Percentiles rank a stretch among this genome's conserved stretches.
Evolutionary conservation across 2,113 vertebrate species (phyloP).

Genomic region (Delphinus delphis): DNA sequence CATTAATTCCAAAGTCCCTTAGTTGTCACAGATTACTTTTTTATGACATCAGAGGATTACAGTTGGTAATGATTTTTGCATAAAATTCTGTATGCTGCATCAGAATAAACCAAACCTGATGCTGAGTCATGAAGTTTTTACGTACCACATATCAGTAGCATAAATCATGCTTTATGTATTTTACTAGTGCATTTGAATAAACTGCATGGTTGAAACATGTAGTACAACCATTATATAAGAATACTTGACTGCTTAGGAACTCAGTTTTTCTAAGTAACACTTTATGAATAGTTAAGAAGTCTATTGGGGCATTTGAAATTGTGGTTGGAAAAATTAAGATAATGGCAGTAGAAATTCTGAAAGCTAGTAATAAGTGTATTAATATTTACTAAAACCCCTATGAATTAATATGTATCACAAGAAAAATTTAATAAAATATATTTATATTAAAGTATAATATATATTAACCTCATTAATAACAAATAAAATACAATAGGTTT

Average conservation of each 20-base stretch:
- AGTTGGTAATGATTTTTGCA: background rate
- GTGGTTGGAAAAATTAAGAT: background rate
- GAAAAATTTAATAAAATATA: background rate
- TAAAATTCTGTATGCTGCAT: constrained; percentile 13
- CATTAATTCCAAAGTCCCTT: background rate
- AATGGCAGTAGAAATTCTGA: background rate
- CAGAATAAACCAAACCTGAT: constrained; percentile 32
- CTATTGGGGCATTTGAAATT: background rate
- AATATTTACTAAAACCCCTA: background rate
- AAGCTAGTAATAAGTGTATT: background rate
- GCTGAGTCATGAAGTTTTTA: background rate
- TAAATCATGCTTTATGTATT: background rate
- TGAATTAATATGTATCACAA: background rate
- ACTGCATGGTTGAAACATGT: background rate
- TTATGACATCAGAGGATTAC: background rate
- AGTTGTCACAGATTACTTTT: background rate
- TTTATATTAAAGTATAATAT: background rate
- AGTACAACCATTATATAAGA: background rate
- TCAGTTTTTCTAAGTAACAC: background rate
- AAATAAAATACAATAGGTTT: background rate
- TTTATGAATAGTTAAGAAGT: background rate
- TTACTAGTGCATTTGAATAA: background rate
- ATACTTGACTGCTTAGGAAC: background rate
- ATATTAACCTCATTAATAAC: background rate
- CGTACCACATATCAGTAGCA: background rate